Percentiles rank a stretch among this genome's conserved stretches.
These are phyloP conservation scores for Brachionichthys hirsutus DNA, from an alignment of 2,113 vertebrate species.

Conservation along the genomic window DNA sequence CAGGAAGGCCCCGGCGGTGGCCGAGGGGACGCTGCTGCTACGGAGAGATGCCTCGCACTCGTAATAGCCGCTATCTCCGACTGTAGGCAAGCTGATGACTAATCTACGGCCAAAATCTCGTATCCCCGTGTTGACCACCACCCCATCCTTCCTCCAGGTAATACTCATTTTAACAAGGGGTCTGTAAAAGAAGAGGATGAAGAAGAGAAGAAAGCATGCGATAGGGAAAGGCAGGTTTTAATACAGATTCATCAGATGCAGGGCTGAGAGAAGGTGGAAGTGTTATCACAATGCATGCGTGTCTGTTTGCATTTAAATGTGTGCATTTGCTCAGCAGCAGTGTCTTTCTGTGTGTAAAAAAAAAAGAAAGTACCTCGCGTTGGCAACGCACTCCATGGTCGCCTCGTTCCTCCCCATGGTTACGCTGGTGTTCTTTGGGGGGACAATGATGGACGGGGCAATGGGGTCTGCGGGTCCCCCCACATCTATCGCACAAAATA, in stretches of 20 bases:
- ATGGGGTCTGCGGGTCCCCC: constrained; percentile 94
- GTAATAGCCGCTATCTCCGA: constrained; percentile 88
- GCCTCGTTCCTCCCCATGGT: constrained; percentile 91
- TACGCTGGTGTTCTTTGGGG: constrained; percentile 96
- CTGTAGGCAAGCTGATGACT: constrained; percentile 84
- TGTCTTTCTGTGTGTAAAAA: neutral
- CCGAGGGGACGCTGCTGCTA: constrained; percentile 87
- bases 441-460: constrained; percentile 89
- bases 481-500: constrained; percentile 76
- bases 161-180: constrained; percentile 93
- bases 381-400: constrained; percentile 94
- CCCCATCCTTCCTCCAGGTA: constrained; percentile 90
- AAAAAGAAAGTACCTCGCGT: constrained; percentile 87
- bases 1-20: constrained; percentile 83
- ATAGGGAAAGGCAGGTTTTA: constrained; percentile 32
- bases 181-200: constrained; percentile 68
- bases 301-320: constrained; percentile 4
- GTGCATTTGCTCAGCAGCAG: neutral
- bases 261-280: constrained; percentile 20
- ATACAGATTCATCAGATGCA: constrained; percentile 52
- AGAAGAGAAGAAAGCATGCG: constrained; percentile 26
- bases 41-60: constrained; percentile 90
- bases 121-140: constrained; percentile 81
- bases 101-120: constrained; percentile 89
- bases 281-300: constrained; percentile 24